Base-by-base conservation (phyloP, 2,113 vertebrate genomes). In the Thinocorus orbignyianus region DNA sequence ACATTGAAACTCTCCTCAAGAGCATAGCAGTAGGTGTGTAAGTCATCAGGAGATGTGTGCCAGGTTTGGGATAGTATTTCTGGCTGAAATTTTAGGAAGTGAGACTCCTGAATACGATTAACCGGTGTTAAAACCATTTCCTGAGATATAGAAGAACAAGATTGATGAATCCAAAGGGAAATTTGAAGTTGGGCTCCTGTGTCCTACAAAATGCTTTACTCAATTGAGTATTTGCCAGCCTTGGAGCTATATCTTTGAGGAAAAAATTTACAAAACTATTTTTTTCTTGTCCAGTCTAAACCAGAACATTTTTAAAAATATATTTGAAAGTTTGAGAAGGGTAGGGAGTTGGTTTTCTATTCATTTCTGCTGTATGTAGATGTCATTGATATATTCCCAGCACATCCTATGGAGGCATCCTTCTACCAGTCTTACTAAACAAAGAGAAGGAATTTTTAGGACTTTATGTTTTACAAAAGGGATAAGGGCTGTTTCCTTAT, bases 371-470 rank as follows among this genome's bases (percentile, higher is more conserved):
- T 46, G 4, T 23, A 17, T 41, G 9, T 58, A 22, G 33, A 13
- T 58, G 60, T 46, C 31, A 35, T n/a, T 61, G 17, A 61, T 58
- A 9, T 0, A 0, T 4, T 82, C 30, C 4, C 18, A 48, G n/a
- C 1, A 0, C 30, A 64, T 57, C 5, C 23, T 92, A 15, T 25
- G 18, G 49, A 73, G 33, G 51, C 28, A 55, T 39, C 14, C 6
- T 91, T 70, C 35, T 51, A 42, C 17, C 7, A 70, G 10, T 33
- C 30, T 81, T 81, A 22, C 4, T 44, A 79, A 81, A 31, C 28
- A 86, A 86, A 84, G 4, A 64, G 33, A 84, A 79, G 2, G 3
- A 55, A 16, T 58, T 78, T 24, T 48, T 44, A 24, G 89, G 31
- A 52, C 48, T 82, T 84, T 18, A 5, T 14, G 6, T 62, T 74